Evolutionary conservation across 2,888 invertebrate species (phyloP), one percentile per base, ranked within the genome.

Genomic region (Oscheius onirici): DNA sequence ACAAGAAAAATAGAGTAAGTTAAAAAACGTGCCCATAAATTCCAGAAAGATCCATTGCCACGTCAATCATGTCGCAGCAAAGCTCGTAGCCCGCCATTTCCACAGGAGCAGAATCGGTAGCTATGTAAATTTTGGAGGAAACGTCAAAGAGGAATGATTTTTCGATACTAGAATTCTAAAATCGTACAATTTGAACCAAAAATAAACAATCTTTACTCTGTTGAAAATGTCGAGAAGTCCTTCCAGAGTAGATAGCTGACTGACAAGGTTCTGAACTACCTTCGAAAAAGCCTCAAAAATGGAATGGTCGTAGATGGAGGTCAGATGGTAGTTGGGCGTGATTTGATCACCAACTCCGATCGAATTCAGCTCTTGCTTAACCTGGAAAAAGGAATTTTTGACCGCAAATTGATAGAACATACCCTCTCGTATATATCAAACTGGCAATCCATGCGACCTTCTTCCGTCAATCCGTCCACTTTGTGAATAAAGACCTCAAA

Each of bases 11-110:
- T n/a, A n/a, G n/a, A n/a, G n/a, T n/a, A n/a, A n/a, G n/a, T n/a
- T n/a, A n/a, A n/a, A n/a, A 52, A 17, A 57, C 66, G 28, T 34
- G 90, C 94, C 97, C 97, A 90, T 99, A 99, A 89, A 99, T 99
- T 90, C 95, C 95, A 10, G 97, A 97, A 73, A 99, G 93, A 90
- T 99, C 99, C 83, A 97, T 95, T 69, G 97, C 96, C 65, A 99
- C 96, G 91, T 99, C 99, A 85, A 99, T 99, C 97, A 99, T 99
- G 90, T 99, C 99, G 91, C 99, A 99, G 90, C 99, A 99, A 49
- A 99, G 90, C 89, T 99, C 99, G 88, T 99, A 99, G 87, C 95
- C 95, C 90, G 79, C 79, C 97, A 99, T 97, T 88, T 99, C 99
- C 6, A 99, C 97, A 1, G 97, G 97, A 13, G 95, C 95, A 82